These are phyloP conservation scores for Dendrocopos noguchii DNA, from an alignment of 2,113 vertebrate species.

Conservation along the genomic window DNA sequence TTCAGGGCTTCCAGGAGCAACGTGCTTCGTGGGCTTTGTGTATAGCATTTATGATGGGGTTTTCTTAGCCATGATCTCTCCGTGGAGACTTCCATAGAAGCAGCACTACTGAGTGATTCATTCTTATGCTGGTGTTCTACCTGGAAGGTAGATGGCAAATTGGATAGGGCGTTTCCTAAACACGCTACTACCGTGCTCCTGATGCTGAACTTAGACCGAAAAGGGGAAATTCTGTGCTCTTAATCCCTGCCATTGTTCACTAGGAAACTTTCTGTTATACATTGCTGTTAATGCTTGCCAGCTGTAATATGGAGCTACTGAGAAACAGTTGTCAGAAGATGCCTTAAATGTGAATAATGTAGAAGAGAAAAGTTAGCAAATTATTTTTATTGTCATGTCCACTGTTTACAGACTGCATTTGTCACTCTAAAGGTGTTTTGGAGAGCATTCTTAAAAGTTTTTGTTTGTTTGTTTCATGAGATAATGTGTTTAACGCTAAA, in stretches of 20 bases:
- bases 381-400: background rate
- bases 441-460: background rate
- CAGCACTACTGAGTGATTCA: background rate
- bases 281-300: background rate
- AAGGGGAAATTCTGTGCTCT: background rate
- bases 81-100: background rate
- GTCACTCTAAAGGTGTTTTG: background rate
- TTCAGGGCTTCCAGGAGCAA: background rate
- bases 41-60: background rate
- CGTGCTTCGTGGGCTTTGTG: background rate
- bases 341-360: background rate
- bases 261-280: background rate
- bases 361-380: background rate
- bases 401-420: background rate
- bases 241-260: background rate
- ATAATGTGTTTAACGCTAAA: background rate
- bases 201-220: no score
- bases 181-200: fast-evolving
- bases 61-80: fast-evolving
- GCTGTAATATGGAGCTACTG: background rate
- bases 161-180: background rate
- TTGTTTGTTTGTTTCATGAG: background rate
- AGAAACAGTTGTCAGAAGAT: background rate
- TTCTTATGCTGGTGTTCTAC: fast-evolving
- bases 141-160: background rate